These are phyloP conservation scores for Characodon lateralis DNA, from an alignment of 2,797 vertebrate genomes.

Conservation along the genomic window DNA sequence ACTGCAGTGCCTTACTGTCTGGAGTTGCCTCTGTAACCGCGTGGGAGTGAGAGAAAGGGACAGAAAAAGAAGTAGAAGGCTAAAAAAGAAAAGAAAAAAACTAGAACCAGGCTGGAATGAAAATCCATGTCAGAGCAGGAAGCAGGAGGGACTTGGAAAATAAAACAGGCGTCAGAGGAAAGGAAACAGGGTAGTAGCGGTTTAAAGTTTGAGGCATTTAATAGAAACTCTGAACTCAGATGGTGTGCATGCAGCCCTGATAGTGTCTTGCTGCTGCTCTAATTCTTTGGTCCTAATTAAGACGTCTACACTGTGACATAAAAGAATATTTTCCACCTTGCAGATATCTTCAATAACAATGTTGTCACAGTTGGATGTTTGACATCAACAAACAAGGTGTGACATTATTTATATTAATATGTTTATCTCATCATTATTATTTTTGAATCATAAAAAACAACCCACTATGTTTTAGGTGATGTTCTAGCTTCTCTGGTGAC, in stretches of 20 bases:
- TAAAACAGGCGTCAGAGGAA: conserved; percentile 36
- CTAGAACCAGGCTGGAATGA: conserved; percentile 36
- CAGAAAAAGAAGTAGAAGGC: conserved; percentile 6
- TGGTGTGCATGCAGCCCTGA: conserved; percentile 8
- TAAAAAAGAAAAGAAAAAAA: background rate
- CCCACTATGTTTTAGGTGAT: background rate
- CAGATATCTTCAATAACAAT: background rate
- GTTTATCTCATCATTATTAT: background rate
- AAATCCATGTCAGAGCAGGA: conserved; percentile 44
- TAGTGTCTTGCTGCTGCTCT: conserved; percentile 11
- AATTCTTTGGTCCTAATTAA: conserved; percentile 11
- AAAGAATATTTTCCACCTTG: background rate
- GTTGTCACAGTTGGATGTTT: background rate
- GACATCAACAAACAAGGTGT: background rate
- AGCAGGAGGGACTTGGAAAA: conserved; percentile 28
- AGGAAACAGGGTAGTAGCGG: conserved; percentile 4
- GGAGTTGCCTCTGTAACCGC: conserved; percentile 25
- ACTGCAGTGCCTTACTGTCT: conserved; percentile 35
- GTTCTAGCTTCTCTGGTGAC: background rate
- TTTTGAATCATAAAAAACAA: background rate
- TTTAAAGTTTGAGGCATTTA: conserved; percentile 21
- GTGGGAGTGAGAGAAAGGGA: conserved; percentile 27
- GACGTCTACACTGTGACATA: conserved; percentile 11
- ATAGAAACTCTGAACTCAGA: conserved; percentile 16
- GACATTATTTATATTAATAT: background rate